Percentiles rank a stretch among this genome's conserved stretches.
Evolutionary conservation across 2,113 vertebrate species (phyloP).

Genomic region (Colinus virginianus): DNA sequence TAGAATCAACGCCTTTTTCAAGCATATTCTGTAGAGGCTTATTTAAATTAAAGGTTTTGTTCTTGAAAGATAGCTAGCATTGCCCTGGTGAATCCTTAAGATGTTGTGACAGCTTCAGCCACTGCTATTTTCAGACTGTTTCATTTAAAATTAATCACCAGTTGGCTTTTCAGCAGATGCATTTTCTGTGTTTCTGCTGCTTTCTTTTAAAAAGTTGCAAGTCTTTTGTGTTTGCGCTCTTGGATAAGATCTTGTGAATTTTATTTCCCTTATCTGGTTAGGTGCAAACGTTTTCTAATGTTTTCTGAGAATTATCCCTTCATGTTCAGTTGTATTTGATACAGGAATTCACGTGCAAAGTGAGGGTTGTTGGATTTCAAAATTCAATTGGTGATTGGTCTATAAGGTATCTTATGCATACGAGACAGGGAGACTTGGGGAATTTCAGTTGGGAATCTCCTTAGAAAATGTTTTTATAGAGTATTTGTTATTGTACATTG

Average conservation of each 20-base stretch:
- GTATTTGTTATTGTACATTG: not conserved
- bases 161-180: not conserved
- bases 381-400: not conserved
- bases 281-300: not conserved
- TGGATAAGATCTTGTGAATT: not conserved
- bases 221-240: not conserved
- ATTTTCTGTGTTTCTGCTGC: not conserved
- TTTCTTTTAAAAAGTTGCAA: not conserved
- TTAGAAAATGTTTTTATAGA: not conserved
- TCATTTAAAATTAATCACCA: slow-evolving; percentile 14
- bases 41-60: not conserved
- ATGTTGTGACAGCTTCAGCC: not conserved
- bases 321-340: not conserved
- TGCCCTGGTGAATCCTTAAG: not conserved
- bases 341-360: not conserved
- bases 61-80: not conserved
- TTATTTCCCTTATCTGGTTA: not conserved
- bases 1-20: not conserved
- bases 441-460: not conserved
- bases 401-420: not conserved
- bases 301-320: not conserved
- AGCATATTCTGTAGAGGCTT: not conserved
- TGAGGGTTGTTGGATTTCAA: not conserved
- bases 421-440: not conserved
- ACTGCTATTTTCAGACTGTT: not conserved